Conservation (phyloP, 2,797 vertebrate genomes). For the Graptemys geographica region DNA sequence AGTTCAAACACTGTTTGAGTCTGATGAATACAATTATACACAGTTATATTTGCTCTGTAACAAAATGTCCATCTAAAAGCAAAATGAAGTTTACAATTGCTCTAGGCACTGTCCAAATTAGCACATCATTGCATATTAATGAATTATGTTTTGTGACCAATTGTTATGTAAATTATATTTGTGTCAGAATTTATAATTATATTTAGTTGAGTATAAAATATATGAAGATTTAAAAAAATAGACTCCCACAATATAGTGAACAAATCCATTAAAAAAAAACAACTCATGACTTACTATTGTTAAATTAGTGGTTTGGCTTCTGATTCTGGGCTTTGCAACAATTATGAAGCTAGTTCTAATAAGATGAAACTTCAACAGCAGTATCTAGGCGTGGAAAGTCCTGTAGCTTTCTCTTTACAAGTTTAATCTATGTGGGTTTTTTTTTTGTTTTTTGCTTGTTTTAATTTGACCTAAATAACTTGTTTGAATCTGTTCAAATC, state of each 20-base stretch:
- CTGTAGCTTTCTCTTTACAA: neutral
- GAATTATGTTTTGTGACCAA: constrained; percentile 81
- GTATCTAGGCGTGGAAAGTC: neutral
- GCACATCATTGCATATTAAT: constrained; percentile 83
- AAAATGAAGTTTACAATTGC: constrained; percentile 82
- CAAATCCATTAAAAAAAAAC: constrained; percentile 50
- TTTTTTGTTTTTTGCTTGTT: neutral
- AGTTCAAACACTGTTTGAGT: constrained; percentile 66
- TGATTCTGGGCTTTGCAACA: constrained; percentile 44
- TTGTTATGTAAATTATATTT: constrained; percentile 79
- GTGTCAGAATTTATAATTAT: constrained; percentile 79
- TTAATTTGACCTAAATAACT: neutral
- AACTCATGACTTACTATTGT: neutral
- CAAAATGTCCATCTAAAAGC: constrained; percentile 80
- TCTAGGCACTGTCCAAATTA: constrained; percentile 78
- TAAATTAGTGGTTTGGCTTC: constrained; percentile 24
- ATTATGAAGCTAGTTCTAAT: neutral
- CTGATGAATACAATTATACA: constrained; percentile 81
- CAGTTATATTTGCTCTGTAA: constrained; percentile 79
- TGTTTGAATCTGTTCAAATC: constrained; percentile 11
- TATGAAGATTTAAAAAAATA: constrained; percentile 53
- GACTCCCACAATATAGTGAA: constrained; percentile 33
- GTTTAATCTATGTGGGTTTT: neutral
- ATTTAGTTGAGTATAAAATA: constrained; percentile 68
- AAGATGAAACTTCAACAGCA: neutral